Evolutionary conservation across 2,888 invertebrate genomes (phyloP), one percentile per base, ranked within the genome.

Genomic region (Chorisops tibialis): DNA sequence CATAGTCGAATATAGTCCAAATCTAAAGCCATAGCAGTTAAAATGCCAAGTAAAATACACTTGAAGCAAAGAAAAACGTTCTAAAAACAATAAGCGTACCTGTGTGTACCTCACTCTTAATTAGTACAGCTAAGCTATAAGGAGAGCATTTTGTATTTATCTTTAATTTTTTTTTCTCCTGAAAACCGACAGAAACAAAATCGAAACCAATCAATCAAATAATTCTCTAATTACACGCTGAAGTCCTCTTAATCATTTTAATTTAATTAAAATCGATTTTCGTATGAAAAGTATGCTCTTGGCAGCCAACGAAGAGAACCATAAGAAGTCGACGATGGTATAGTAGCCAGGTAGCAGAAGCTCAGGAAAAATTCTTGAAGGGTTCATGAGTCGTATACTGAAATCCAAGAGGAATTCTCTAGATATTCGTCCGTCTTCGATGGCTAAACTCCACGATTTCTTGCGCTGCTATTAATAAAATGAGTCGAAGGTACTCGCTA

Each of bases 231-330:
- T 64, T 64, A 64, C 54, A 64, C 64, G 59, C 59, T 54, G 47
- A 64, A 60, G 59, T 64, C 59, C 59, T 62, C 64, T 62, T 62
- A 64, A 62, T 64, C 64, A 61, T 62, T 62, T 54, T 64, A 64
- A 62, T 64, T 62, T 64, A 64, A 64, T 64, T 64, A 64, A 64
- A 64, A 64, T 64, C 64, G 62, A 64, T 64, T 64, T 62, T 54
- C 43, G 50, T 19, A 7, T 9, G 9, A 30, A 11, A 43, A 18
- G 43, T 24, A 24, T 21, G 24, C 37, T 38, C 21, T 48, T 30
- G 35, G 59, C 59, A 59, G n/a, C 6, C 41, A 41, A 41, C 11
- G n/a, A 12, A 41, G 5, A n/a, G n/a, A 6, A 12, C 6, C 7
- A 12, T 4, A 14, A 5, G n/a, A 12, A n/a, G 16, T 41, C 2